Conservation (phyloP, 2,113 vertebrate species). For the Oxyura jamaicensis region DNA sequence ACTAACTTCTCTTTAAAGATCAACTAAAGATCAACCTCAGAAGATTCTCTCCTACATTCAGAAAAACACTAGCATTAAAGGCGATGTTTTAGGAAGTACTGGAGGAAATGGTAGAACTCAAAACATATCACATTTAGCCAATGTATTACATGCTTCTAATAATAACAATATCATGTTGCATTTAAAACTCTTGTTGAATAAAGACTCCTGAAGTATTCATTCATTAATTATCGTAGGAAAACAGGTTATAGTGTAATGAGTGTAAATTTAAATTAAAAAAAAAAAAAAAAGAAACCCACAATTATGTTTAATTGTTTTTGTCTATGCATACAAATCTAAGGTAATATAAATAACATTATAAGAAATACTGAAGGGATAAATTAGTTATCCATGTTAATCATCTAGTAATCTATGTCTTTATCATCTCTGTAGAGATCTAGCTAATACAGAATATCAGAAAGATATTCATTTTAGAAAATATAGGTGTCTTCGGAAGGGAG, state of each 20-base stretch:
- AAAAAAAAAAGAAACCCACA: not conserved
- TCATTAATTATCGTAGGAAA: not conserved
- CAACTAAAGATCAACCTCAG: not conserved
- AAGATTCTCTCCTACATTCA: not conserved
- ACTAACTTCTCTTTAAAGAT: not conserved
- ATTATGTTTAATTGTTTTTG: not conserved
- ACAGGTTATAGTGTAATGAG: not conserved
- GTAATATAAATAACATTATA: not conserved
- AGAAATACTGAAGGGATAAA: not conserved
- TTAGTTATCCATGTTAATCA: not conserved
- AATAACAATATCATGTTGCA: not conserved
- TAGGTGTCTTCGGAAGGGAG: not conserved
- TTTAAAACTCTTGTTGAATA: not conserved
- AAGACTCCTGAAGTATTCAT: not conserved
- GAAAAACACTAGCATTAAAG: not conserved
- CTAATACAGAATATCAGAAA: not conserved
- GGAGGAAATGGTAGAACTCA: not conserved
- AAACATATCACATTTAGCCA: not conserved
- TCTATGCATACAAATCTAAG: not conserved
- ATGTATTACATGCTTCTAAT: not conserved
- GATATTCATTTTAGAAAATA: not conserved
- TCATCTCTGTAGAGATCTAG: not conserved
- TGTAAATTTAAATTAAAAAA: not conserved
- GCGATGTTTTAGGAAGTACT: not conserved
- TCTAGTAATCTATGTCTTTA: not conserved